Percentiles rank a stretch among this genome's conserved stretches.
These are phyloP conservation scores for Illadopsis cleaveri DNA, from an alignment of 2,113 vertebrate species.

Conservation along the genomic window DNA sequence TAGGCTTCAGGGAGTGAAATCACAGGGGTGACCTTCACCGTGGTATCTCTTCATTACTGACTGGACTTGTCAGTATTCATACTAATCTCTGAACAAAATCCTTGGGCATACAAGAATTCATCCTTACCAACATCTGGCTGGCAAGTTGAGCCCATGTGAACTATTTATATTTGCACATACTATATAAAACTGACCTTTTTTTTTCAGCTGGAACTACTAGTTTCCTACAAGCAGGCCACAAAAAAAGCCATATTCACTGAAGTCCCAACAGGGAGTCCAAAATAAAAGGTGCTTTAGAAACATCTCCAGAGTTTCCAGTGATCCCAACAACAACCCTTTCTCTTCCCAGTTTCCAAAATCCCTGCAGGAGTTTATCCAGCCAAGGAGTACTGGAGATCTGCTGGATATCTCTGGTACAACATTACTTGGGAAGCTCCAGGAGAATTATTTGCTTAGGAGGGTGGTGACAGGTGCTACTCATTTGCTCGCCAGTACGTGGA, in stretches of 20 bases:
- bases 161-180: background rate
- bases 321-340: background rate
- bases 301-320: background rate
- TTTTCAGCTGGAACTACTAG: background rate
- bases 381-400: background rate
- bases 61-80: background rate
- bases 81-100: background rate
- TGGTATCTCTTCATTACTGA: background rate
- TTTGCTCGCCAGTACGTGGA: background rate
- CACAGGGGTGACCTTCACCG: background rate
- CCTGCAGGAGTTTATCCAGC: background rate
- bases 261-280: background rate
- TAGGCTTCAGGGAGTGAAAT: background rate
- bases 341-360: background rate
- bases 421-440: background rate
- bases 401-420: background rate
- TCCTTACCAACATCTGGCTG: background rate
- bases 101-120: background rate
- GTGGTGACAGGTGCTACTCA: background rate
- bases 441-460: background rate
- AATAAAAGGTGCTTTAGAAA: background rate
- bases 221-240: background rate
- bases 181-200: background rate
- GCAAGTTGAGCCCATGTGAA: background rate
- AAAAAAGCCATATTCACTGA: background rate